Conservation (phyloP, 2,888 invertebrate genomes). For the Odontocerum albicorne region DNA sequence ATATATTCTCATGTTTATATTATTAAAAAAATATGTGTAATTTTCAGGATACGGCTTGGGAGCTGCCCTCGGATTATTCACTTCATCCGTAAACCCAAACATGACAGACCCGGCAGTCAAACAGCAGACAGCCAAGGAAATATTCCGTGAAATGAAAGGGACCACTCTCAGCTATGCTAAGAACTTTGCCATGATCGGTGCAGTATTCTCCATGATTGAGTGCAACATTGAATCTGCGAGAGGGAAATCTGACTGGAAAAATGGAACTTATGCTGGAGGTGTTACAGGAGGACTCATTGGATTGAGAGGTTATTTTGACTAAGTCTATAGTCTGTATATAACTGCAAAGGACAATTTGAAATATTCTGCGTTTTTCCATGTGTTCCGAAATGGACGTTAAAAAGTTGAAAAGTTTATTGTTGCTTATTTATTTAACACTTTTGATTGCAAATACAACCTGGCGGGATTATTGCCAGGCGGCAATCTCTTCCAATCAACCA, state of each 20-base stretch:
- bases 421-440: too few relatives aligned
- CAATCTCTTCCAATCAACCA: too few relatives aligned
- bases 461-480: too few relatives aligned
- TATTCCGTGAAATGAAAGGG: slow-evolving; percentile 88
- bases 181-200: slow-evolving; percentile 96
- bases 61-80: slow-evolving; percentile 93
- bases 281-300: slow-evolving; percentile 93
- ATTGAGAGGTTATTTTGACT: slow-evolving; percentile 62
- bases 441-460: too few relatives aligned
- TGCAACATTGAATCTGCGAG: slow-evolving; percentile 93
- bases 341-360: too few relatives aligned
- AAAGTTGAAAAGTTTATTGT: too few relatives aligned
- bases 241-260: slow-evolving; percentile 95
- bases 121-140: slow-evolving; percentile 83
- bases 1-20: too few relatives aligned
- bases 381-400: too few relatives aligned
- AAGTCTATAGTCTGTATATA: too few relatives aligned
- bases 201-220: slow-evolving; percentile 92
- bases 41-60: slow-evolving; percentile 88
- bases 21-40: too few relatives aligned
- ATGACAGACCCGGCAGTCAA: slow-evolving; percentile 68
- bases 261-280: slow-evolving; percentile 93
- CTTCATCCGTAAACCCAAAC: slow-evolving; percentile 93
- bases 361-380: too few relatives aligned
- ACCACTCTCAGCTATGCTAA: slow-evolving; percentile 93